phyloP scores from a whole-genome alignment of 2,888 invertebrate species.

The Malthinus seriepunctatus region DNA sequence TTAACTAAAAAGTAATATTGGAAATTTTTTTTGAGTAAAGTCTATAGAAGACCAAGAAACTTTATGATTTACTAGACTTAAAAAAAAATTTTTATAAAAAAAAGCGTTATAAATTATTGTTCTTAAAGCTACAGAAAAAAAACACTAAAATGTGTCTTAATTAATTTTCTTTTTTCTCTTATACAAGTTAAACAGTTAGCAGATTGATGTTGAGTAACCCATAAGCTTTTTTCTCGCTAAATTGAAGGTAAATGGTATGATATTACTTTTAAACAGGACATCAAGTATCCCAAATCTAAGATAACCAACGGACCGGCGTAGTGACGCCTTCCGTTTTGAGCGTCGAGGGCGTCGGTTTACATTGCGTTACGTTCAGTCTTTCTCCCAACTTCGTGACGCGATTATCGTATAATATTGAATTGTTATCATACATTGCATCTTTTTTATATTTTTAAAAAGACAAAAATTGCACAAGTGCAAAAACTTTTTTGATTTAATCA shows the following conservation, averaged over 20 bases:
- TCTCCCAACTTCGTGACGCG: slow-evolving; percentile 30
- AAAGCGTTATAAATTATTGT: neutral
- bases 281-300: slow-evolving; percentile 41
- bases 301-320: slow-evolving; percentile 54
- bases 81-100: neutral
- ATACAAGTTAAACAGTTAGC: neutral
- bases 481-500: neutral
- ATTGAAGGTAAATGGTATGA: slow-evolving; percentile 9
- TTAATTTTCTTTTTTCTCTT: no score
- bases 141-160: no score
- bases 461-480: neutral
- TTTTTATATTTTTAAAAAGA: slow-evolving; percentile 1
- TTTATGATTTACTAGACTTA: slow-evolving; percentile 5
- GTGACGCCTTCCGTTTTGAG: slow-evolving; percentile 52
- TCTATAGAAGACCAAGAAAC: slow-evolving; percentile 1
- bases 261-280: slow-evolving; percentile 31
- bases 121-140: no score
- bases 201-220: neutral
- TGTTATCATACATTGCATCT: neutral
- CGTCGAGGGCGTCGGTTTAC: slow-evolving; percentile 51
- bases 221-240: neutral
- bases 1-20: slow-evolving; percentile 7
- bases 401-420: neutral
- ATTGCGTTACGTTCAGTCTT: slow-evolving; percentile 37
- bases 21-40: neutral